Evolutionary conservation across 2,113 vertebrate species (phyloP).

Genomic region (Abramis brama): DNA sequence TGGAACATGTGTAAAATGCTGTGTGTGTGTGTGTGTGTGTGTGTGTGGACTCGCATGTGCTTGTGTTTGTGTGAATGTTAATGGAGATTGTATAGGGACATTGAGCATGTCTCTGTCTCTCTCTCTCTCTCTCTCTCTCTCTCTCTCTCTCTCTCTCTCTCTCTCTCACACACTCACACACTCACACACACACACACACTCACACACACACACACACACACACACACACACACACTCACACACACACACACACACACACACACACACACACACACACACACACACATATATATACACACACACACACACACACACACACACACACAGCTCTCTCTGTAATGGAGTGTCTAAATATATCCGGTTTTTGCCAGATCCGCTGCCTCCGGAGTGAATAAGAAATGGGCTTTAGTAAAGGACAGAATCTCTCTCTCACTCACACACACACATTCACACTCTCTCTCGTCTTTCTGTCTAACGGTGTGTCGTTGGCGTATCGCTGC

Average conservation of each 20-base stretch:
- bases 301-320: conserved; percentile 46
- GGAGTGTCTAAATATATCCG: conserved; percentile 63
- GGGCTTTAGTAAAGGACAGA: conserved; percentile 49
- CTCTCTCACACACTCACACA: no score
- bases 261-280: conserved; percentile 28
- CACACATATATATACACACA: conserved; percentile 25
- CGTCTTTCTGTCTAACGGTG: not conserved
- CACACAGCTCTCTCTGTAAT: conserved; percentile 56
- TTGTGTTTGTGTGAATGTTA: conserved; percentile 31
- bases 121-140: no score
- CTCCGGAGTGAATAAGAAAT: conserved; percentile 62
- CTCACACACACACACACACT: no score
- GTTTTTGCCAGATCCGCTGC: conserved; percentile 57
- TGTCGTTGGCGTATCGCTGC: not conserved
- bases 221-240: no score
- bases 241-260: no score
- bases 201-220: no score
- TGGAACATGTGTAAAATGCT: not conserved
- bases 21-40: not conserved
- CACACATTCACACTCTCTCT: conserved; percentile 3
- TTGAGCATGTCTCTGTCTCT: conserved; percentile 13
- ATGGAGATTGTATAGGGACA: conserved; percentile 25
- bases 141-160: no score
- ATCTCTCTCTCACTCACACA: conserved; percentile 17
- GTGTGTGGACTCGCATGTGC: not conserved